Evolutionary conservation across 1,140 invertebrate genomes (phyloP).

Genomic region (Panulirus ornatus): DNA sequence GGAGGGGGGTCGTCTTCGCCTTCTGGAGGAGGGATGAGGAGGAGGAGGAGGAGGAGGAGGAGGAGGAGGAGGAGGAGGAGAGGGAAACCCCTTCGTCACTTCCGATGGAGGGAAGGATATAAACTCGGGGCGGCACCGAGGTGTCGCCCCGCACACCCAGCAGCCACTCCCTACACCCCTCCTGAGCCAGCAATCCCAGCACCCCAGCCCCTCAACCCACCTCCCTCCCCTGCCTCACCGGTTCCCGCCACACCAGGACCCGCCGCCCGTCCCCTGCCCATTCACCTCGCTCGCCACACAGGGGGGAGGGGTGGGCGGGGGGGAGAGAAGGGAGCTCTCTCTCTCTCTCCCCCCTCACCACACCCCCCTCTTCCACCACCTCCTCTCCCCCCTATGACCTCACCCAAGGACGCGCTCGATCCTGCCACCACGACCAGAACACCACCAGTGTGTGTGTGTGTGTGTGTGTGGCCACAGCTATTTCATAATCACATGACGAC

Average conservation of each 20-base stretch:
- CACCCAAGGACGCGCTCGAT: not conserved
- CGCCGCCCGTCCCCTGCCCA: not conserved
- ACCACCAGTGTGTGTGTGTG: too few relatives aligned
- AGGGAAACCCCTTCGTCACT: too few relatives aligned
- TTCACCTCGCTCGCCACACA: not conserved
- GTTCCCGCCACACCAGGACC: not conserved
- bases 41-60: constrained; percentile 24
- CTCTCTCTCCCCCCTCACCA: constrained; percentile 3
- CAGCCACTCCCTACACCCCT: not conserved
- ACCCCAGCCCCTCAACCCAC: not conserved
- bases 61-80: constrained; percentile 28
- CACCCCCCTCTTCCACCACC: not conserved
- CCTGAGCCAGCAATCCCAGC: not conserved
- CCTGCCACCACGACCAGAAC: too few relatives aligned
- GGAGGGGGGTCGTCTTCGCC: too few relatives aligned
- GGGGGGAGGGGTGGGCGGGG: too few relatives aligned
- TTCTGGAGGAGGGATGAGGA: not conserved
- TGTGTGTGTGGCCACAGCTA: too few relatives aligned
- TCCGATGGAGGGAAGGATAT: too few relatives aligned
- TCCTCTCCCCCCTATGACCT: not conserved
- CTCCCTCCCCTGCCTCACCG: too few relatives aligned
- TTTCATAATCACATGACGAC: too few relatives aligned
- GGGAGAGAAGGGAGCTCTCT: not conserved
- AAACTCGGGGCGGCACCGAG: not conserved
- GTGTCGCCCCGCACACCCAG: not conserved